Conservation (phyloP, 2,113 vertebrate species). For the Otus sunia region DNA sequence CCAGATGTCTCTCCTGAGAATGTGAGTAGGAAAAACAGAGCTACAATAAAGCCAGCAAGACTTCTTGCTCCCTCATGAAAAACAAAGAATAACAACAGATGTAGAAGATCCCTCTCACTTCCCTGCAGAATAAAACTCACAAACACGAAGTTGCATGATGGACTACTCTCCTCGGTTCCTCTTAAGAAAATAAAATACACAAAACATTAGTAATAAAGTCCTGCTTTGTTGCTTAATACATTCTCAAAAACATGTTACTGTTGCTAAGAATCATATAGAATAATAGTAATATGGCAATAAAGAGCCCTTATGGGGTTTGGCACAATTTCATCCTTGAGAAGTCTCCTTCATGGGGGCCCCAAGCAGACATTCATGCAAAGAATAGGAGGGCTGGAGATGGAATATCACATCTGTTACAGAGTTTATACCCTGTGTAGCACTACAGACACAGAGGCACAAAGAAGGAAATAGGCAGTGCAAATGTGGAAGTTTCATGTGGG, state of each 20-base stretch:
- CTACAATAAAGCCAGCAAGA: neutral
- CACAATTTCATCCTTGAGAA: constrained; percentile 10
- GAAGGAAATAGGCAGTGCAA: neutral
- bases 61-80: neutral
- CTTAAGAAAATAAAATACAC: neutral
- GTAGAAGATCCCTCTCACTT: neutral
- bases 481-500: neutral
- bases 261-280: neutral
- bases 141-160: neutral
- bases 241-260: neutral
- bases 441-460: neutral
- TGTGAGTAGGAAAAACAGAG: neutral
- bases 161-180: neutral
- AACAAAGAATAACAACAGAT: neutral
- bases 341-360: neutral
- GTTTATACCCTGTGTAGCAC: neutral
- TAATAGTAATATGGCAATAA: neutral
- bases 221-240: neutral
- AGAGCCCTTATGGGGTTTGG: neutral
- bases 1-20: neutral
- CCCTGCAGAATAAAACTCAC: neutral
- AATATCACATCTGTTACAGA: neutral
- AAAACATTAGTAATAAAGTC: neutral
- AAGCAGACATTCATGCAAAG: neutral
- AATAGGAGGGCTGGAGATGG: neutral